A percentile compares a stretch with the other conserved stretches of the same genome.
Conservation (phyloP, 2,797 vertebrate genomes). For the Liparis tanakae region DNA sequence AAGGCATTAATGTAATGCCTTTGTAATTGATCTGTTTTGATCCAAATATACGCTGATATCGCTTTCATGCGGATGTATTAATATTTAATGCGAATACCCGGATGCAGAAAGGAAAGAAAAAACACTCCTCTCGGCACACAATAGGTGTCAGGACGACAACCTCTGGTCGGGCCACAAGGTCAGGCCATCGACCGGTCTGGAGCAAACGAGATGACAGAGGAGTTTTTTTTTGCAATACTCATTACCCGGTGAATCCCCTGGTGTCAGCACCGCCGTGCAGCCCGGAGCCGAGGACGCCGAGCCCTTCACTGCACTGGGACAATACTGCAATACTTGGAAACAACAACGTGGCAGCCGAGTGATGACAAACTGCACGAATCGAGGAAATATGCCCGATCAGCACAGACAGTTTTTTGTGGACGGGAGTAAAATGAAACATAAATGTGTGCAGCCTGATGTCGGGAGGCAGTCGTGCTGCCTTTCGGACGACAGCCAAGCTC, state of each 20-base stretch:
- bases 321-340: conserved; percentile 70
- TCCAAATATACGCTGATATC: conserved; percentile 33
- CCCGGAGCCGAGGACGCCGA: conserved; percentile 67
- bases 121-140: conserved; percentile 8
- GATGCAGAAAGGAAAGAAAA: not conserved
- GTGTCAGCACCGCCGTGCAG: conserved; percentile 74
- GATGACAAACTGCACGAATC: conserved; percentile 39
- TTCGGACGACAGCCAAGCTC: not conserved
- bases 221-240: conserved; percentile 63
- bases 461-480: not conserved
- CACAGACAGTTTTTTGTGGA: conserved; percentile 5
- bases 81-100: not conserved
- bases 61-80: not conserved
- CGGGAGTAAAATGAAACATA: not conserved
- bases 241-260: conserved; percentile 70
- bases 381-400: not conserved
- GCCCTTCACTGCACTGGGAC: conserved; percentile 68
- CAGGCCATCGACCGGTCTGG: conserved; percentile 58
- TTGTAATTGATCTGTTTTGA: conserved; percentile 60
- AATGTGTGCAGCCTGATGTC: not conserved
- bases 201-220: conserved; percentile 75
- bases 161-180: conserved; percentile 57
- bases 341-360: conserved; percentile 27
- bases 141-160: conserved; percentile 40
- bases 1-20: conserved; percentile 49